Conservation (phyloP, 35 echinoderm and acorn worm genomes). For the Diadema setosum region DNA sequence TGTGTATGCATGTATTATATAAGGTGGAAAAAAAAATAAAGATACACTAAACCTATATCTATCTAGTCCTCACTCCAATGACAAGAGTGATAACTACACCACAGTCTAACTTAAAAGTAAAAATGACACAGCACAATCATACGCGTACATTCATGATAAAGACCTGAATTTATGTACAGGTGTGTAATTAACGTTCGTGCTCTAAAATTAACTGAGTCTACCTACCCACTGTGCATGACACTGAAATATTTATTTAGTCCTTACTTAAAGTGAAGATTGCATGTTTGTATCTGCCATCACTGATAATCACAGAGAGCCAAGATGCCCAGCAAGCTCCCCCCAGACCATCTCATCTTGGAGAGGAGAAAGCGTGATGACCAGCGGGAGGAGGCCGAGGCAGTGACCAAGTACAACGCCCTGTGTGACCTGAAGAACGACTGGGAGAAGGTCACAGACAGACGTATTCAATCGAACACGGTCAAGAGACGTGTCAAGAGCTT, state of each 20-base stretch:
- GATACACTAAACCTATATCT: too few relatives aligned
- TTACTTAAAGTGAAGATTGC: neutral
- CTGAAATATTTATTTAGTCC: neutral
- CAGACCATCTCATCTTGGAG: slow-evolving; percentile 98
- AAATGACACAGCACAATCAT: too few relatives aligned
- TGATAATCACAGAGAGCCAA: slow-evolving; percentile 95
- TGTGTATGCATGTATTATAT: too few relatives aligned
- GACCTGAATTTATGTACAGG: neutral
- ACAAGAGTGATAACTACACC: too few relatives aligned
- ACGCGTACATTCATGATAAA: too few relatives aligned
- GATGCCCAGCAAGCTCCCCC: slow-evolving; percentile 92
- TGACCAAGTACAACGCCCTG: slow-evolving; percentile 88
- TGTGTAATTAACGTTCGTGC: neutral
- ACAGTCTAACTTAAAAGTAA: too few relatives aligned
- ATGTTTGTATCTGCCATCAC: neutral
- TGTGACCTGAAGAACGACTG: slow-evolving; percentile 98
- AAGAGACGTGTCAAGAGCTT: slow-evolving; percentile 65
- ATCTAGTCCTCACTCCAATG: too few relatives aligned
- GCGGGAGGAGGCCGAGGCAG: slow-evolving; percentile 85
- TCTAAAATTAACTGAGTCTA: neutral
- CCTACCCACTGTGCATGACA: neutral
- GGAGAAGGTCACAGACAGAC: slow-evolving; percentile 86
- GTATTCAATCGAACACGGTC: slow-evolving; percentile 93
- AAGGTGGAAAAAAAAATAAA: too few relatives aligned
- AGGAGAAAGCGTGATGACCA: slow-evolving; percentile 73